Percentiles rank a stretch among this genome's conserved stretches.
These are phyloP conservation scores for Neocrepidodera transversa DNA, from an alignment of 2,888 invertebrate species.

Conservation along the genomic window DNA sequence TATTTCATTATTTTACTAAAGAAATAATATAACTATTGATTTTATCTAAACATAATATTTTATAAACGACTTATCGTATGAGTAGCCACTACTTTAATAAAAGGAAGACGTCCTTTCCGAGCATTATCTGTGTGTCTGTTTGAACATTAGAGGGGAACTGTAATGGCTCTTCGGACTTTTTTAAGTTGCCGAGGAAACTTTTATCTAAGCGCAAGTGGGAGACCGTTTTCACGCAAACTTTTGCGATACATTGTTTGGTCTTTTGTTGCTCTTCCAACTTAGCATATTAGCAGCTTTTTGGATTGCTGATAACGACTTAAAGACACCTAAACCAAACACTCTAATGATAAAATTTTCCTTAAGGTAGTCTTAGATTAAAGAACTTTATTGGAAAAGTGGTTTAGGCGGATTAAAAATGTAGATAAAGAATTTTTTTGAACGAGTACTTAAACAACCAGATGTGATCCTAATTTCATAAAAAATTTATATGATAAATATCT, in stretches of 20 bases:
- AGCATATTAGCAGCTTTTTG: slow-evolving; percentile 35
- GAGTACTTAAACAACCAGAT: too few relatives aligned
- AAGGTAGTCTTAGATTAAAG: background rate
- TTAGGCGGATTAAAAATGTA: background rate
- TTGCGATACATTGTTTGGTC: slow-evolving; percentile 40
- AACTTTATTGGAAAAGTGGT: slow-evolving; percentile 1
- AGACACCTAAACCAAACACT: background rate
- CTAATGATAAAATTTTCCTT: background rate
- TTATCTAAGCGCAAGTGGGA: slow-evolving; percentile 47
- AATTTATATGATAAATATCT: too few relatives aligned
- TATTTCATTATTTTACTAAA: too few relatives aligned
- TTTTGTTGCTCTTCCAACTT: slow-evolving; percentile 36
- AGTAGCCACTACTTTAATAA: slow-evolving; percentile 41
- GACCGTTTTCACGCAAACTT: slow-evolving; percentile 40
- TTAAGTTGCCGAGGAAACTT: slow-evolving; percentile 52
- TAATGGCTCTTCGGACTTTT: slow-evolving; percentile 54
- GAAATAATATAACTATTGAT: too few relatives aligned
- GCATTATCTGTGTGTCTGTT: slow-evolving; percentile 51
- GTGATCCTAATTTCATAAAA: too few relatives aligned
- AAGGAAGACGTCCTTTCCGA: slow-evolving; percentile 48
- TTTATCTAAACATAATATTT: too few relatives aligned
- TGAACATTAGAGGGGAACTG: slow-evolving; percentile 49
- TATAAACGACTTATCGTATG: too few relatives aligned
- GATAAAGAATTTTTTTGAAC: too few relatives aligned
- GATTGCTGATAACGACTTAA: slow-evolving; percentile 9